Percentiles rank a stretch among this genome's conserved stretches.
These are phyloP conservation scores for Meta bourneti DNA, from an alignment of 2,888 invertebrate genomes.

Conservation along the genomic window DNA sequence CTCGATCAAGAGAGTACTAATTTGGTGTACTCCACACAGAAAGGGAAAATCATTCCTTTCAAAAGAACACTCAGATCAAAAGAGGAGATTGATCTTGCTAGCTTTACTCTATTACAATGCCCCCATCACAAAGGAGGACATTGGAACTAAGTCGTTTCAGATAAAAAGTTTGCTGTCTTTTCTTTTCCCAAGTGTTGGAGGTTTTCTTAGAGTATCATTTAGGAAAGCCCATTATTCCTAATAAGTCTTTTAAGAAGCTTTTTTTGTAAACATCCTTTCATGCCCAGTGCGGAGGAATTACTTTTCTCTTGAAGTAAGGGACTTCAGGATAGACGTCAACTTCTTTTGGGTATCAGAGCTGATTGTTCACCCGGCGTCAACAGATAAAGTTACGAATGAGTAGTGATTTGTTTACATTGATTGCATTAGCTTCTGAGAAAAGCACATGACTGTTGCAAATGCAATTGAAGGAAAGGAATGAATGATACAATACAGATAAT, in stretches of 20 bases:
- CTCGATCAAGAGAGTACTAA: background rate
- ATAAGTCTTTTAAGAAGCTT: conserved; percentile 11
- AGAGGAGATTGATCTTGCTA: no score
- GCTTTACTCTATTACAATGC: no score
- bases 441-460: no score
- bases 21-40: background rate
- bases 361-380: background rate
- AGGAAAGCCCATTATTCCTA: conserved; percentile 13
- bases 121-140: background rate
- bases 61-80: background rate
- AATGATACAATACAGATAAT: no score
- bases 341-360: background rate
- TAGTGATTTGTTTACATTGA: no score
- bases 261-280: background rate
- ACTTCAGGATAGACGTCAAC: background rate
- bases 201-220: background rate
- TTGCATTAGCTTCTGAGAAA: no score
- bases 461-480: background rate
- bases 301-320: background rate
- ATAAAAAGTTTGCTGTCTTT: background rate
- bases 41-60: background rate
- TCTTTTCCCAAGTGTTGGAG: conserved; percentile 1
- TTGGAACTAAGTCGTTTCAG: background rate
- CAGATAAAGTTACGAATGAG: background rate
- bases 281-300: no score